These are phyloP conservation scores for Lichenostomus cassidix DNA, from an alignment of 2,113 vertebrate species.

Conservation along the genomic window DNA sequence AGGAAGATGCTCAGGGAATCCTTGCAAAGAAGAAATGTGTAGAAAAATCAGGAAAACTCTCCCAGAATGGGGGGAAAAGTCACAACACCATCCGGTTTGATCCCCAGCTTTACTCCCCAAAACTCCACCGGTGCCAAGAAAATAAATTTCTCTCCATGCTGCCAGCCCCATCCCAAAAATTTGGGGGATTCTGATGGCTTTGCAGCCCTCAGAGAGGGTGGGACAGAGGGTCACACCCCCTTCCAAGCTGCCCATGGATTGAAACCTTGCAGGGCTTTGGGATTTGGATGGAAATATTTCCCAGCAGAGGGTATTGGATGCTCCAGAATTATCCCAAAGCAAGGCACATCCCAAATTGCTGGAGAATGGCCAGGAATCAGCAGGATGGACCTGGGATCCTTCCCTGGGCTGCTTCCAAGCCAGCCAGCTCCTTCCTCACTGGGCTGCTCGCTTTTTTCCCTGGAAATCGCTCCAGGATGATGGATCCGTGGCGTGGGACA, in stretches of 20 bases:
- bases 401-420: not conserved
- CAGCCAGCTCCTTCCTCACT: not conserved
- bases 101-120: not conserved
- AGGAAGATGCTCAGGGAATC: not conserved
- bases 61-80: not conserved
- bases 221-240: not conserved
- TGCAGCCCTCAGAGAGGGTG: fast-evolving
- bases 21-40: not conserved
- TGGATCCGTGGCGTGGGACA: not conserved
- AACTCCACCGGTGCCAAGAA: not conserved
- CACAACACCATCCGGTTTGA: fast-evolving
- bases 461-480: not conserved
- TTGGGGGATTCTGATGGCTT: not conserved
- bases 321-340: not conserved
- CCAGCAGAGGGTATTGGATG: not conserved
- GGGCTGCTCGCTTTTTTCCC: not conserved
- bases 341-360: not conserved
- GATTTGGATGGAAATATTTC: fast-evolving
- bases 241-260: not conserved
- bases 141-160: not conserved
- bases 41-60: not conserved
- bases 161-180: not conserved
- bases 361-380: not conserved
- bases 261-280: not conserved
- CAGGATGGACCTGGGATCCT: not conserved